Evolutionary conservation across 2,797 vertebrate genomes (phyloP).

Genomic region (Spondyliosoma cantharus): DNA sequence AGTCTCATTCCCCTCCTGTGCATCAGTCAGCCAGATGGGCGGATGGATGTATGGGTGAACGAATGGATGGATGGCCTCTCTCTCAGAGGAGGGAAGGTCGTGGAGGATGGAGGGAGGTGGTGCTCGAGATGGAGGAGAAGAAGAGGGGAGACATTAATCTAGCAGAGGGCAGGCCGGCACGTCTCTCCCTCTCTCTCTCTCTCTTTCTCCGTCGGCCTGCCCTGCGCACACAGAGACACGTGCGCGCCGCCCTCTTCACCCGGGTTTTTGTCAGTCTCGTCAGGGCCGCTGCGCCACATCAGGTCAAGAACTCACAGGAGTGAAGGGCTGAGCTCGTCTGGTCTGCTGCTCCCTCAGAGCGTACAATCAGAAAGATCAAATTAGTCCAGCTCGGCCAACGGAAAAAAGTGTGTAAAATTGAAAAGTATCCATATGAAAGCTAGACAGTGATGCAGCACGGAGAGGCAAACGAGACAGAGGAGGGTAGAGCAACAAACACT

Average conservation of each 20-base stretch:
- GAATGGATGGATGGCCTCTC: constrained; percentile 77
- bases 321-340: constrained; percentile 12
- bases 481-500: background rate
- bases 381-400: constrained; percentile 23
- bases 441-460: background rate
- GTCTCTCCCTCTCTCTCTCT: constrained; percentile 16
- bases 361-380: constrained; percentile 45
- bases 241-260: constrained; percentile 1
- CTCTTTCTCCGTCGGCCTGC: background rate
- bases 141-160: constrained; percentile 78
- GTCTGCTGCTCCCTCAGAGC: constrained; percentile 21
- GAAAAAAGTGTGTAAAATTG: constrained; percentile 2
- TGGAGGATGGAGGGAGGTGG: constrained; percentile 69
- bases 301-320: constrained; percentile 49
- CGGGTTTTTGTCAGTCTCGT: constrained; percentile 30
- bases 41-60: constrained; percentile 71
- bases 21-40: constrained; percentile 80
- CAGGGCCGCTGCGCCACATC: constrained; percentile 26
- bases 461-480: constrained; percentile 7
- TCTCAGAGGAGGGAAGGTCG: constrained; percentile 78
- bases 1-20: constrained; percentile 77
- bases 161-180: constrained; percentile 66
- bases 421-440: constrained; percentile 10
- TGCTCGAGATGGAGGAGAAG: constrained; percentile 72
- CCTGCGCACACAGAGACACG: constrained; percentile 19